Conservation (phyloP, 1,140 invertebrate genomes). For the Bombus soroeensis region DNA sequence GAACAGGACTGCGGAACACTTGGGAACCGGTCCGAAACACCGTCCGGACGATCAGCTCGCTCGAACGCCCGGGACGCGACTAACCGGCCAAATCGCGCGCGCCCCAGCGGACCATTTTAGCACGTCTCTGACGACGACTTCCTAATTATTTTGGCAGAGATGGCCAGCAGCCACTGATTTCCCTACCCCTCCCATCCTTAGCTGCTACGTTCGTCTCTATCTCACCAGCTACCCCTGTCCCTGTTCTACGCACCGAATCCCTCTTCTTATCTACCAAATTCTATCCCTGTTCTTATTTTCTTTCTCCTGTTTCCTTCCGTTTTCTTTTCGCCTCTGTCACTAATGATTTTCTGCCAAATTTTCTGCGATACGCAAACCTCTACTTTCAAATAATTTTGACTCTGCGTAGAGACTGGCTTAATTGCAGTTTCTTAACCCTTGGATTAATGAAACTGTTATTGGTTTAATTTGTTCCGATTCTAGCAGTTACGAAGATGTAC, state of each 20-base stretch:
- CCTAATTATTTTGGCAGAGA: conserved; percentile 90
- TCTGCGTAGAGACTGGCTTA: neutral
- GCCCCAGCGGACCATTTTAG: conserved; percentile 88
- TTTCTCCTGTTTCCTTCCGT: neutral
- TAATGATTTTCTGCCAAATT: neutral
- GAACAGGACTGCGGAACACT: conserved; percentile 75
- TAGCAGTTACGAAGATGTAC: too few species aligned
- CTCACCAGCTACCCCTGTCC: neutral
- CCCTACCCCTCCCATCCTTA: conserved; percentile 2
- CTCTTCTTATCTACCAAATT: neutral
- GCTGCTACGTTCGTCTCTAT: conserved; percentile 54
- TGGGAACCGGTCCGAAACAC: conserved; percentile 45
- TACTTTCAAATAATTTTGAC: neutral
- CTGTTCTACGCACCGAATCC: neutral
- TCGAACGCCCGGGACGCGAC: conserved; percentile 79
- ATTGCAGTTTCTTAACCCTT: neutral
- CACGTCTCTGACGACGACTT: conserved; percentile 86
- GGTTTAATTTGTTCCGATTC: neutral
- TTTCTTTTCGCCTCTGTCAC: neutral
- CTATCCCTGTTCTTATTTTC: neutral
- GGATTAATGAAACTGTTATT: neutral
- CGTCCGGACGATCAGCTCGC: conserved; percentile 68
- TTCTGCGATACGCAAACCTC: neutral
- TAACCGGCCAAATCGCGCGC: conserved; percentile 79
- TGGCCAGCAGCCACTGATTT: conserved; percentile 52